Conservation (phyloP, 2,113 vertebrate species). For the Nyctibius bracteatus region DNA sequence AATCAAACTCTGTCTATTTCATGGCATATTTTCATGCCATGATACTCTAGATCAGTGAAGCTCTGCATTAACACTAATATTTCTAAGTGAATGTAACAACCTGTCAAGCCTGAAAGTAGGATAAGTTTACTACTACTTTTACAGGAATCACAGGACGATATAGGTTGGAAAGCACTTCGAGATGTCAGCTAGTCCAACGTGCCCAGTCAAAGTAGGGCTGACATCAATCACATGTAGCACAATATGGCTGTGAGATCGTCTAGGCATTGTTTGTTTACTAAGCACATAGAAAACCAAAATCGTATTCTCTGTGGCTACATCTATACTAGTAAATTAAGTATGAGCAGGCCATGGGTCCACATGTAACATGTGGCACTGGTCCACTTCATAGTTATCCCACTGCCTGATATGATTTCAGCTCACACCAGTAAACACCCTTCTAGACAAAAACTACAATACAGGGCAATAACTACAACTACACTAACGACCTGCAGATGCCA, state of each 20-base stretch:
- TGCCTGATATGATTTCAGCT: background rate
- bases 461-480: background rate
- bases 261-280: background rate
- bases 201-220: background rate
- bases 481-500: background rate
- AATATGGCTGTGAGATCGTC: background rate
- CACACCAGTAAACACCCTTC: background rate
- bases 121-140: background rate
- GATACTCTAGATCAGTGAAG: background rate
- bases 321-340: background rate
- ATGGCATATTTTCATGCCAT: background rate
- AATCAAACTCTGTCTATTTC: background rate
- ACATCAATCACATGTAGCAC: fast-evolving
- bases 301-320: background rate
- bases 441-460: background rate
- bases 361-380: fast-evolving
- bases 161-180: background rate
- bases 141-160: background rate
- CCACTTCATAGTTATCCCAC: background rate
- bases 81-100: background rate
- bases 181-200: background rate
- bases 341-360: background rate
- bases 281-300: background rate
- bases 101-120: background rate
- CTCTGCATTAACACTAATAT: background rate